A percentile compares a stretch with the other conserved stretches of the same genome.
Conservation (phyloP, 2,113 vertebrate species). For the Verasper variegatus region DNA sequence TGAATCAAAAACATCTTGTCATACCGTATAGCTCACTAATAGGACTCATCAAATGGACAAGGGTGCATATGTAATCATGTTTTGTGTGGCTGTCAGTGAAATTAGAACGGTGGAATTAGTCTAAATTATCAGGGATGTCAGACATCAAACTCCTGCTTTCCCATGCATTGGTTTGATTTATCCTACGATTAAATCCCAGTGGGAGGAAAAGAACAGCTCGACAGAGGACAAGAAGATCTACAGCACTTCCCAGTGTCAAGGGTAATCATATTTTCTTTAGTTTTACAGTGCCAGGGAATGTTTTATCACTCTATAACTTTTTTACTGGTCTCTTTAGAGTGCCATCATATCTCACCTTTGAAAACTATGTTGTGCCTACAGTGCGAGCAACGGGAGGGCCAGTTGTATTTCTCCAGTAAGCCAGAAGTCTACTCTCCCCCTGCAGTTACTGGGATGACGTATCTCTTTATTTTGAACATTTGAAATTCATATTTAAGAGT, state of each 20-base stretch:
- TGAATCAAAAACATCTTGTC: slow-evolving; percentile 61
- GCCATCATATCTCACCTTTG: slow-evolving; percentile 56
- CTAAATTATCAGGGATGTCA: slow-evolving; percentile 14
- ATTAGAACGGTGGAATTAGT: slow-evolving; percentile 1
- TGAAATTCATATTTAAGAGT: slow-evolving; percentile 25
- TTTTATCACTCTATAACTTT: slow-evolving; percentile 65
- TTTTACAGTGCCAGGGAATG: slow-evolving; percentile 56
- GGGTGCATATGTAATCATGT: slow-evolving; percentile 22
- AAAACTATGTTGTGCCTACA: slow-evolving; percentile 45
- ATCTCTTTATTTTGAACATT: slow-evolving; percentile 1
- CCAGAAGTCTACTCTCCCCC: not conserved
- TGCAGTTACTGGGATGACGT: slow-evolving; percentile 12
- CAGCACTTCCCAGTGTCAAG: slow-evolving; percentile 51
- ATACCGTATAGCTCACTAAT: slow-evolving; percentile 46
- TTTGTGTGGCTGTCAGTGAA: slow-evolving; percentile 6
- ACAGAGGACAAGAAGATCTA: slow-evolving; percentile 42
- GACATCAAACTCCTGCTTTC: slow-evolving; percentile 24
- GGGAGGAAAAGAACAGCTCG: slow-evolving; percentile 16
- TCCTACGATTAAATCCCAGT: slow-evolving; percentile 22
- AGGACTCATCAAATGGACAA: slow-evolving; percentile 28
- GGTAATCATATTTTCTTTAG: slow-evolving; percentile 71
- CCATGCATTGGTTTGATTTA: slow-evolving; percentile 31
- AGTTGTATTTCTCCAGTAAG: slow-evolving; percentile 12
- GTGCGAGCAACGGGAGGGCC: not conserved
- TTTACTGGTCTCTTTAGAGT: slow-evolving; percentile 48